These are phyloP conservation scores for Archips xylosteana DNA, from an alignment of 2,888 invertebrate species.

Conservation along the genomic window DNA sequence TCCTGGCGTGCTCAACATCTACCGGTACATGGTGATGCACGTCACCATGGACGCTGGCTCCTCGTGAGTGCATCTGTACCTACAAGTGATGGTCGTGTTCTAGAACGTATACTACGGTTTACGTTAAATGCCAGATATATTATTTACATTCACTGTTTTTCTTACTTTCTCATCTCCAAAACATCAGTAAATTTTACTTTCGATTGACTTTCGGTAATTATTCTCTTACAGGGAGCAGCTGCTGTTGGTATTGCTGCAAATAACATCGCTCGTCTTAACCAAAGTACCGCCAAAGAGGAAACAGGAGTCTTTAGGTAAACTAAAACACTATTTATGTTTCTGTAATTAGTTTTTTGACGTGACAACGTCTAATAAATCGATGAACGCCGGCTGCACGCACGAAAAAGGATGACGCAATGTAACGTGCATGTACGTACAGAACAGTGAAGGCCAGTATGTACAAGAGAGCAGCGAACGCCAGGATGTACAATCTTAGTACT, in stretches of 20 bases:
- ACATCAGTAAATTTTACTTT: no score
- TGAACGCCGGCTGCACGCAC: no score
- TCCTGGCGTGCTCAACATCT: slow-evolving; percentile 97
- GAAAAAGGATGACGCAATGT: no score
- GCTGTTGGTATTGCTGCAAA: slow-evolving; percentile 93
- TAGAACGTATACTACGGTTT: no score
- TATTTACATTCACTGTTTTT: background rate
- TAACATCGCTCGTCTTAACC: slow-evolving; percentile 95
- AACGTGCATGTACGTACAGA: no score
- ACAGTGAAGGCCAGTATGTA: no score
- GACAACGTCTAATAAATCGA: no score
- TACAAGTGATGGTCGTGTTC: no score
- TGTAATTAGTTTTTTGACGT: background rate
- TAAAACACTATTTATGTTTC: background rate
- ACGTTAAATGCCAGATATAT: no score
- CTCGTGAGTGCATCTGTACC: slow-evolving; percentile 86
- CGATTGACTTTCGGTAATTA: no score
- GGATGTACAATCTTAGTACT: no score
- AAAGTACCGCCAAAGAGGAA: slow-evolving; percentile 92
- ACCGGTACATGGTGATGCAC: slow-evolving; percentile 98
- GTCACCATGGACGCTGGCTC: slow-evolving; percentile 96
- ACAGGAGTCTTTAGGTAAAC: slow-evolving; percentile 88
- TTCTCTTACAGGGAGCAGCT: slow-evolving; percentile 91
- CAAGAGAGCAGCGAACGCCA: no score
- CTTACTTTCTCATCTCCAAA: background rate